Evolutionary conservation across 2,797 vertebrate genomes (phyloP), one percentile per base, ranked within the genome.

Genomic region (Danio jaintianensis): DNA sequence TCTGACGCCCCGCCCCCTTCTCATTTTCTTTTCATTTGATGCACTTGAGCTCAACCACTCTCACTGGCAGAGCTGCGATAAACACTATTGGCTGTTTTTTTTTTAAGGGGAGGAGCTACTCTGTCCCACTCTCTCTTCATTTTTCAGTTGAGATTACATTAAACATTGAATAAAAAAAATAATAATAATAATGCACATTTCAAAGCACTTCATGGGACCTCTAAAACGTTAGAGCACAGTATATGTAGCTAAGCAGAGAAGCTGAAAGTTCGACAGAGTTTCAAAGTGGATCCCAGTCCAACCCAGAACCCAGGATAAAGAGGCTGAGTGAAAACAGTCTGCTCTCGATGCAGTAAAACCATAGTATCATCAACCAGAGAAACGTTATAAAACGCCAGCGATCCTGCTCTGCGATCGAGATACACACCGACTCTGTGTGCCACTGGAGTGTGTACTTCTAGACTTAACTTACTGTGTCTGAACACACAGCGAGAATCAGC

Each of bases 301-400:
- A 94, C 91, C 93, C 93, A 94, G 53, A 94, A 94, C 2, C 90
- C 93, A 0, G 93, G 88, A n/a, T 88, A 88, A 0, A 94, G 82
- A 0, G 92, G 93, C 62, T 94, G 93, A 0, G 74, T 87, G 78
- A 94, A 94, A 0, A 86, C 82, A 0, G 88, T 83, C 42, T 88
- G 89, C n/a, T 88, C 85, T 81, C 79, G 88, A 40, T 94, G 90
- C 43, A 94, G 86, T 16, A 90, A 86, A 61, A 85, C 79, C 90
- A 91, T 87, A 0, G 76, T 38, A 4, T 92, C 89, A 1, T 68
- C 72, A 71, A 74, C 76, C 4, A 76, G 64, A 3, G 89, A 87
- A n/a, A 94, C 64, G 4, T 83, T 90, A 78, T 92, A 93, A 81
- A 93, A 94, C 1, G 89, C 87, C 73, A 94, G 55, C 18, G 77